phyloP scores from a whole-genome alignment of 2,113 vertebrate species.

The Xiphophorus hellerii region DNA sequence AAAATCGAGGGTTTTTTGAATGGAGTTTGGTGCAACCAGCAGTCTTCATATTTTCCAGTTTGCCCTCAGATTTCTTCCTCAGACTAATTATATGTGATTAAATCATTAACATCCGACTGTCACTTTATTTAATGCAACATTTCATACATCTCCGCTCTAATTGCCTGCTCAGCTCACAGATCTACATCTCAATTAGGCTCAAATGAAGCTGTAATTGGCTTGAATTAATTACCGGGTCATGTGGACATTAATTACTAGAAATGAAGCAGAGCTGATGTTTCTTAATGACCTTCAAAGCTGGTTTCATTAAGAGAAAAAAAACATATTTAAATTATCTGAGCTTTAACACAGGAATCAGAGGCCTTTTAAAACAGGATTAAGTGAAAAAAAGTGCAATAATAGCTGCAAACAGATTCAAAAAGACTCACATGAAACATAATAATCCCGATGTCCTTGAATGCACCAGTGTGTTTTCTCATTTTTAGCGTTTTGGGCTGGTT shows the following conservation, averaged over 20 bases:
- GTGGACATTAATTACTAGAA: slow-evolving; percentile 63
- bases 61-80: slow-evolving; percentile 3
- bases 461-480: too few species aligned
- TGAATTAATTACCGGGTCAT: slow-evolving; percentile 67
- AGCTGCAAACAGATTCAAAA: too few species aligned
- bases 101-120: slow-evolving; percentile 37
- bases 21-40: background rate
- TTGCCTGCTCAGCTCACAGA: slow-evolving; percentile 59
- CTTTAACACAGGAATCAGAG: background rate
- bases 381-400: too few species aligned
- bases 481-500: too few species aligned
- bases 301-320: background rate
- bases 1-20: background rate
- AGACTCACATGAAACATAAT: too few species aligned
- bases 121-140: slow-evolving; percentile 28
- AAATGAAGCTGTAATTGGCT: slow-evolving; percentile 66
- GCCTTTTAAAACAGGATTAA: background rate
- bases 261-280: slow-evolving; percentile 58
- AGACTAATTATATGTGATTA: slow-evolving; percentile 51
- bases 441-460: too few species aligned
- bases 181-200: slow-evolving; percentile 68
- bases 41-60: background rate
- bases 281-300: slow-evolving; percentile 38
- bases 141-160: slow-evolving; percentile 58
- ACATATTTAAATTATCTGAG: background rate